Percentiles rank a stretch among this genome's conserved stretches.
Evolutionary conservation across 2,797 vertebrate species (phyloP).

Genomic region (Diplodus puntazzo): DNA sequence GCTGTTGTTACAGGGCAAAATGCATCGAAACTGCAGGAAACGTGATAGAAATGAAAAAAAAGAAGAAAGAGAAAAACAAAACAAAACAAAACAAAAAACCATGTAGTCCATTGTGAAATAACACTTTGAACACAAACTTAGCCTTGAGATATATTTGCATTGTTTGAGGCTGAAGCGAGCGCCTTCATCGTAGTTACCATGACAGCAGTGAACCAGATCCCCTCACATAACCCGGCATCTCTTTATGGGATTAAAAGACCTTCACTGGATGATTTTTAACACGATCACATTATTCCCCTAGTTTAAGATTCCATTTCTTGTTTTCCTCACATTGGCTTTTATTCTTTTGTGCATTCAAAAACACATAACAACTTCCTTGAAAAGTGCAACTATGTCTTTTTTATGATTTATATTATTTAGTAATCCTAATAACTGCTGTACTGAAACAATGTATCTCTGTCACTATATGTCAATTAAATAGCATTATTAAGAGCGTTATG

Average conservation of each 20-base stretch:
- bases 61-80: background rate
- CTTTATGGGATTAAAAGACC: background rate
- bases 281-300: background rate
- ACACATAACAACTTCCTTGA: too few species aligned
- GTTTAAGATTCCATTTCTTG: background rate
- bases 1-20: constrained; percentile 5
- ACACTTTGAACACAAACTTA: background rate
- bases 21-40: background rate
- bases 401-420: background rate
- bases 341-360: background rate
- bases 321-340: background rate
- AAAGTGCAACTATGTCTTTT: background rate
- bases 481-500: background rate
- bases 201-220: constrained; percentile 26
- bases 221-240: background rate
- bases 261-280: background rate
- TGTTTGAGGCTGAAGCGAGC: background rate
- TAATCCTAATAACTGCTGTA: background rate
- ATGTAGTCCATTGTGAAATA: background rate
- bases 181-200: constrained; percentile 34
- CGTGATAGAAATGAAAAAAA: background rate
- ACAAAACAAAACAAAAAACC: background rate
- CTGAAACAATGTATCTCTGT: background rate
- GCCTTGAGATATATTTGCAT: constrained; percentile 17
- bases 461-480: background rate